A percentile compares a stretch with the other conserved stretches of the same genome.
Conservation (phyloP, 35 echinoderm and acorn worm genomes). For the Lytechinus pictus region DNA sequence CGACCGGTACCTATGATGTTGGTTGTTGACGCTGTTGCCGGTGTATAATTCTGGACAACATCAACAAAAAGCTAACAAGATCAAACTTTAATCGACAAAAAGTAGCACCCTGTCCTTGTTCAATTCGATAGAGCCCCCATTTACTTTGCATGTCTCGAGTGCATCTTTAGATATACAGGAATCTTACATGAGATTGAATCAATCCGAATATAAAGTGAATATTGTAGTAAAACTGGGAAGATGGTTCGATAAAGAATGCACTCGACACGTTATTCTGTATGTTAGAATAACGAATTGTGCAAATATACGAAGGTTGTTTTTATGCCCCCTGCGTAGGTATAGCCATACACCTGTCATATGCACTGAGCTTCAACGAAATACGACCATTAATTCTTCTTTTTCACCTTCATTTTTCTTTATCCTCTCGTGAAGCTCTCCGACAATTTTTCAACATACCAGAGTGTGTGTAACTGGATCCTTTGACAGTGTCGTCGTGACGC, state of each 20-base stretch:
- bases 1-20: no score
- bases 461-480: background rate
- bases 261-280: background rate
- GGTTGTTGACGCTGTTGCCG: no score
- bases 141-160: no score
- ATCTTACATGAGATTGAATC: no score
- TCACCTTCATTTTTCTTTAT: background rate
- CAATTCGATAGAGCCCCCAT: no score
- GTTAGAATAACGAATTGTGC: background rate
- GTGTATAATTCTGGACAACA: no score
- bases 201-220: no score
- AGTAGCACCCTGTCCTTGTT: no score
- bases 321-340: background rate
- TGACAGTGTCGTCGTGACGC: constrained; percentile 1
- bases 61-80: no score
- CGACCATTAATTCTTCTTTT: background rate
- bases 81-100: no score
- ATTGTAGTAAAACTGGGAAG: background rate
- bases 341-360: background rate
- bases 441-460: background rate
- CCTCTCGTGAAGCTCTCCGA: background rate
- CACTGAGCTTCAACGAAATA: background rate
- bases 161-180: no score
- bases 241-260: background rate
- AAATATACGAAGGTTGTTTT: background rate